phyloP scores from a whole-genome alignment of 2,888 invertebrate genomes.

The Bombylius discolor region DNA sequence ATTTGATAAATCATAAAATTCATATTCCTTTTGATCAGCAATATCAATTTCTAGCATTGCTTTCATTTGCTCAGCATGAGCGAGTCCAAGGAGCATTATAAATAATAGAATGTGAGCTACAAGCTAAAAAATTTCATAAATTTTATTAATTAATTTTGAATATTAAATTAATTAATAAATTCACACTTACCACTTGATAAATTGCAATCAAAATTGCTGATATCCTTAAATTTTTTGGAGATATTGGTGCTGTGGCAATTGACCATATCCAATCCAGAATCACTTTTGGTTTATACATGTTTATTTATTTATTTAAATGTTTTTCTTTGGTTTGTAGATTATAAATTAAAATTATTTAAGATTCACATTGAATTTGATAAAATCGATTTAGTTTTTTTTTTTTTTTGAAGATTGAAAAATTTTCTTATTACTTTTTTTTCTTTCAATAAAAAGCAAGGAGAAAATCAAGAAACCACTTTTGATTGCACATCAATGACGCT shows the following conservation, averaged over 20 bases:
- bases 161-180: background rate
- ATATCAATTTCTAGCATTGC: constrained; percentile 31
- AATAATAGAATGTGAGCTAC: constrained; percentile 32
- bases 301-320: background rate
- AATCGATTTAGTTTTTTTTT: background rate
- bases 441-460: background rate
- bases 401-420: too few relatives aligned
- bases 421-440: too few relatives aligned
- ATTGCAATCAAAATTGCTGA: constrained; percentile 33
- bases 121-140: constrained; percentile 18
- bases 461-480: background rate
- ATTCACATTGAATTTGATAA: background rate
- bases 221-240: constrained; percentile 32
- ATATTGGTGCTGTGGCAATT: constrained; percentile 25
- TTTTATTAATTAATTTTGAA: too few relatives aligned
- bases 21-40: constrained; percentile 32
- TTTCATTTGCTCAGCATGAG: constrained; percentile 35
- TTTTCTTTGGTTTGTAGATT: too few relatives aligned
- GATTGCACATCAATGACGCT: background rate
- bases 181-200: constrained; percentile 29
- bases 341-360: too few relatives aligned
- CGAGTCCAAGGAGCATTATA: constrained; percentile 29
- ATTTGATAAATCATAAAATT: constrained; percentile 27
- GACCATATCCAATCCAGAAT: constrained; percentile 16
- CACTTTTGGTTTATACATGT: constrained; percentile 2